Percentiles rank a stretch among this genome's conserved stretches.
Evolutionary conservation across 2,888 invertebrate genomes (phyloP).

Genomic region (Mimas tiliae): DNA sequence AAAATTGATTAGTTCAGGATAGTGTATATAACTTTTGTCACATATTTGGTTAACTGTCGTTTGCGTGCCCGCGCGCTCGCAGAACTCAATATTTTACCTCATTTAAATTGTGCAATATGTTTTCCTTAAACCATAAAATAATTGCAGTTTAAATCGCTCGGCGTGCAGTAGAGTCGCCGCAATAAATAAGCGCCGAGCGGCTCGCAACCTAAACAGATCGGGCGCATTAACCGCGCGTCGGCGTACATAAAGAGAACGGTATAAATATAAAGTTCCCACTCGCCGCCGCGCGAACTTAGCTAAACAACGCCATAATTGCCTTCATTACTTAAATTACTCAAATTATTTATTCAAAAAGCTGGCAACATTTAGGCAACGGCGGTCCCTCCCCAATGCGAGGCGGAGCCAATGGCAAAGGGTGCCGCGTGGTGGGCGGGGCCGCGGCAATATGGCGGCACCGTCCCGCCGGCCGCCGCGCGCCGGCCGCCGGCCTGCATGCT

Average conservation of each 20-base stretch:
- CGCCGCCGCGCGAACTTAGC: conserved; percentile 84
- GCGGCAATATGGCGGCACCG: conserved; percentile 78
- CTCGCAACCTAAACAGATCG: conserved; percentile 83
- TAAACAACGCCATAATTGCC: conserved; percentile 86
- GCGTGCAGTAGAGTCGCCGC: conserved; percentile 75
- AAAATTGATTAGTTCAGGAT: neutral
- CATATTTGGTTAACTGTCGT: neutral
- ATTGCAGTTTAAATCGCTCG: conserved; percentile 82
- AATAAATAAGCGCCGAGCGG: conserved; percentile 76
- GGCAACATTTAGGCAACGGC: conserved; percentile 78
- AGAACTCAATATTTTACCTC: conserved; percentile 36
- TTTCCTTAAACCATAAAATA: conserved; percentile 76
- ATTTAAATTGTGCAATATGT: conserved; percentile 74
- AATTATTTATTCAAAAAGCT: conserved; percentile 86
- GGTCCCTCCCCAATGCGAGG: conserved; percentile 58
- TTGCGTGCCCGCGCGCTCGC: neutral
- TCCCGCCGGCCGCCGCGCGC: conserved; percentile 54
- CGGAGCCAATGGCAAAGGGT: conserved; percentile 61
- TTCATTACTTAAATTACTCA: conserved; percentile 86
- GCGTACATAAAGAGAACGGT: conserved; percentile 84
- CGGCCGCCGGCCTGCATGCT: conserved; percentile 56
- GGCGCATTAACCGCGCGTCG: conserved; percentile 83
- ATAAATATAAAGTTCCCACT: conserved; percentile 84
- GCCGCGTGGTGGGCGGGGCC: conserved; percentile 66
- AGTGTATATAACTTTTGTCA: neutral